phyloP scores from a whole-genome alignment of 1,140 invertebrate genomes.

The Cydia splendana region DNA sequence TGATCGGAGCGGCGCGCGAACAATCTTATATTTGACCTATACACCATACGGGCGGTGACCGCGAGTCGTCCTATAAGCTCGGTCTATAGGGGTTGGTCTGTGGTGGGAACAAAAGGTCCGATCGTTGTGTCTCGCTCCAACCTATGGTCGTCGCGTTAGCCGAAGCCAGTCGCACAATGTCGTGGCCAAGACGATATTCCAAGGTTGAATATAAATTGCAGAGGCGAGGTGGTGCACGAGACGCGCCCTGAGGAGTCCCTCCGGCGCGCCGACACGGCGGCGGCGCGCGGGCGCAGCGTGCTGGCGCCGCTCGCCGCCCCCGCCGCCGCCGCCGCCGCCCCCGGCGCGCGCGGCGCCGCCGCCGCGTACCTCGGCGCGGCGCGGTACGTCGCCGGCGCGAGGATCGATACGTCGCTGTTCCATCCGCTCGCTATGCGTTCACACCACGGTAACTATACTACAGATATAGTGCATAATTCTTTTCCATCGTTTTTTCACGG shows the following conservation, averaged over 20 bases:
- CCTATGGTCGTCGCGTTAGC: too few relatives aligned
- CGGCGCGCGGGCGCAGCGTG: neutral
- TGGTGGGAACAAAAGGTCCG: too few relatives aligned
- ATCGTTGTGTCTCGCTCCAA: too few relatives aligned
- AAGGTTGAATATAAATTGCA: slow-evolving; percentile 33
- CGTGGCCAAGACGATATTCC: too few relatives aligned
- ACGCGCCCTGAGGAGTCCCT: slow-evolving; percentile 40
- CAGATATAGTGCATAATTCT: neutral
- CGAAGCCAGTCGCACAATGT: too few relatives aligned
- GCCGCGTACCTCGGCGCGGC: slow-evolving; percentile 63
- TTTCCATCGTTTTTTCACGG: too few relatives aligned
- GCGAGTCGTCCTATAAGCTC: too few relatives aligned
- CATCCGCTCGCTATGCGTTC: slow-evolving; percentile 53
- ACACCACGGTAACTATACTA: slow-evolving; percentile 49
- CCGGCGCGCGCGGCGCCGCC: slow-evolving; percentile 46
- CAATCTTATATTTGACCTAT: too few relatives aligned
- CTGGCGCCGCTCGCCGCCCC: slow-evolving; percentile 10
- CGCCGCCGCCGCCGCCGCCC: slow-evolving; percentile 22
- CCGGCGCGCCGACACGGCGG: slow-evolving; percentile 8
- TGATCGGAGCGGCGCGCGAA: too few relatives aligned
- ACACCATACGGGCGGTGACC: too few relatives aligned
- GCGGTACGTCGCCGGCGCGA: slow-evolving; percentile 62
- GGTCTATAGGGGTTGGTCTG: too few relatives aligned
- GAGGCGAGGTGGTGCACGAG: slow-evolving; percentile 56
- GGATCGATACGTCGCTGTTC: slow-evolving; percentile 66